phyloP scores from a whole-genome alignment of 2,888 invertebrate species.

The Campoplex nolae region DNA sequence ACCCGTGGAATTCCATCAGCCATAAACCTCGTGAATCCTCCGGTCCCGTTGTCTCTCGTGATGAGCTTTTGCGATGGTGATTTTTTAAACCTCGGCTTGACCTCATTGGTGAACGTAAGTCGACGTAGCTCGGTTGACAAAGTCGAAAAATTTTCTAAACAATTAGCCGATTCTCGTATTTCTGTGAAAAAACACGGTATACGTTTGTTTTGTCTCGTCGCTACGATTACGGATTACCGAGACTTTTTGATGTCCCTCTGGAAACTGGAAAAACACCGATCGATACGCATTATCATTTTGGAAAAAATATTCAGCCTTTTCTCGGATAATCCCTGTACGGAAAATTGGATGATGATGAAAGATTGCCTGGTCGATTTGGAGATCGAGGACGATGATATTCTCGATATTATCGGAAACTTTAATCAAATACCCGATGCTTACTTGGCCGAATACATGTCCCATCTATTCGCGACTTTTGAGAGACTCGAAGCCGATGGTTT shows the following conservation, averaged over 20 bases:
- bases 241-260: slow-evolving; percentile 68
- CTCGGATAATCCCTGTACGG: slow-evolving; percentile 51
- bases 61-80: slow-evolving; percentile 73
- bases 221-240: slow-evolving; percentile 61
- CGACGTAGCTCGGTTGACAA: slow-evolving; percentile 69
- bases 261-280: slow-evolving; percentile 71
- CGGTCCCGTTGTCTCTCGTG: slow-evolving; percentile 74
- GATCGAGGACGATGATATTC: slow-evolving; percentile 49
- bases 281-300: slow-evolving; percentile 76
- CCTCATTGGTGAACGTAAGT: slow-evolving; percentile 62
- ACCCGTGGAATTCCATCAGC: slow-evolving; percentile 42
- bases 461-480: slow-evolving; percentile 66
- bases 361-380: slow-evolving; percentile 66
- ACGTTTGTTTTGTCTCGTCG: slow-evolving; percentile 73
- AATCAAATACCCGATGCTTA: slow-evolving; percentile 66
- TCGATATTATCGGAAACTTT: not conserved
- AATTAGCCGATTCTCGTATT: slow-evolving; percentile 72
- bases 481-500: slow-evolving; percentile 24
- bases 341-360: slow-evolving; percentile 72
- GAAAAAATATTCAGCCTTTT: slow-evolving; percentile 68
- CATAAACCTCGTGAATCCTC: slow-evolving; percentile 76
- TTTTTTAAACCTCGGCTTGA: slow-evolving; percentile 70
- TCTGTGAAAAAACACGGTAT: slow-evolving; percentile 80
- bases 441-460: slow-evolving; percentile 67
- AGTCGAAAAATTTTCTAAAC: slow-evolving; percentile 72